A percentile compares a stretch with the other conserved stretches of the same genome.
Conservation (phyloP, 2,797 vertebrate species). For the Rhinoraja longicauda region DNA sequence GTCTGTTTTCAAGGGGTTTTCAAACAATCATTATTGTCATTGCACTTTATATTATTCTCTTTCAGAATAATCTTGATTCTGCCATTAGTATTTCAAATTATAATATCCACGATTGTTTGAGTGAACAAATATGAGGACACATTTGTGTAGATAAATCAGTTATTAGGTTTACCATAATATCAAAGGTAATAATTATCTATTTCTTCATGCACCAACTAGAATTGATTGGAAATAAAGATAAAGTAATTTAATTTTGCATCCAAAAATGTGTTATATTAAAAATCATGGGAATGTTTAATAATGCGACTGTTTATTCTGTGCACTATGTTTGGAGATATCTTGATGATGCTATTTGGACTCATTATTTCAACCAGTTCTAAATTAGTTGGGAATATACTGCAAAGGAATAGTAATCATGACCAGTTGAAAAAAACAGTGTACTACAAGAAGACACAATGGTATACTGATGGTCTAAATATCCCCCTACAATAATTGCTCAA, state of each 20-base stretch:
- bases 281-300: not conserved
- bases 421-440: not conserved
- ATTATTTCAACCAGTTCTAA: not conserved
- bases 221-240: not conserved
- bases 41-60: not conserved
- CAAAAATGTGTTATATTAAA: not conserved
- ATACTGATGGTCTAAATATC: not conserved
- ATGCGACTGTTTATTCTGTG: not conserved
- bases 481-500: not conserved
- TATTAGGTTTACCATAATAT: not conserved
- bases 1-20: not conserved
- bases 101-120: not conserved
- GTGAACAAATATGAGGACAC: not conserved
- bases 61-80: not conserved
- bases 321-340: not conserved
- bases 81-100: not conserved
- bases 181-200: not conserved
- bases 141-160: not conserved
- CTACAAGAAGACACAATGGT: not conserved
- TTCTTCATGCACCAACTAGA: not conserved
- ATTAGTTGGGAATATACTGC: not conserved
- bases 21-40: not conserved
- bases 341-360: not conserved
- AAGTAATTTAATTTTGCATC: not conserved
- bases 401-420: not conserved